A percentile compares a stretch with the other conserved stretches of the same genome.
phyloP scores from a whole-genome alignment of 2,888 invertebrate species.

The Carpatolechia fugitivella region DNA sequence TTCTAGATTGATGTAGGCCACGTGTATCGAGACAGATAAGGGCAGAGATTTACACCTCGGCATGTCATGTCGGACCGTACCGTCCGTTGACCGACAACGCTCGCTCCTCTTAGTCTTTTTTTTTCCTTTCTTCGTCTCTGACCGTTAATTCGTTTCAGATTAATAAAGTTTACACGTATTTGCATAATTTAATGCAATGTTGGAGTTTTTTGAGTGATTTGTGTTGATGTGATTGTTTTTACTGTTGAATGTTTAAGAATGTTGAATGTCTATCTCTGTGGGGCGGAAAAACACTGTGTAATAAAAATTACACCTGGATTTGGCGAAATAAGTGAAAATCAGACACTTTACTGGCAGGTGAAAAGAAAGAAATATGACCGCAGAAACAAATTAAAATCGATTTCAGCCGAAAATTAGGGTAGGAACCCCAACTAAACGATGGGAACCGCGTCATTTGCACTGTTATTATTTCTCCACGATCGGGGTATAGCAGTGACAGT shows the following conservation, averaged over 20 bases:
- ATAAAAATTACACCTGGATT: not conserved
- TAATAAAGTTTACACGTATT: constrained; percentile 7
- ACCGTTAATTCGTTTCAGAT: constrained; percentile 5
- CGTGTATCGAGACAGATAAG: constrained; percentile 69
- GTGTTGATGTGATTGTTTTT: not conserved
- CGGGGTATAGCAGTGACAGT: constrained; percentile 44
- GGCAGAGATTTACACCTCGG: constrained; percentile 67
- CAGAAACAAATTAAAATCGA: constrained; percentile 10
- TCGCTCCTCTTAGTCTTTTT: not conserved
- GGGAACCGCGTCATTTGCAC: constrained; percentile 37
- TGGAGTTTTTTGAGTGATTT: not conserved
- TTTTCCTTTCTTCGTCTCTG: not conserved
- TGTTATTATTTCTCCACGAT: constrained; percentile 44
- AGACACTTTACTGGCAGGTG: constrained; percentile 4
- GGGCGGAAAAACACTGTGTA: not conserved
- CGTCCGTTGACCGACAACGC: constrained; percentile 47
- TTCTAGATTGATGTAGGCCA: too few species aligned
- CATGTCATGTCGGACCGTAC: constrained; percentile 55
- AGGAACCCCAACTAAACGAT: constrained; percentile 5
- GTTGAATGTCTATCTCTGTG: not conserved
- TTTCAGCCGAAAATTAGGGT: constrained; percentile 7
- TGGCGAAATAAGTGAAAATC: not conserved
- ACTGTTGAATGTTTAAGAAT: too few species aligned
- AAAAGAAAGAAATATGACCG: constrained; percentile 1
- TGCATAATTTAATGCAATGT: constrained; percentile 1